Percentiles rank a stretch among this genome's conserved stretches.
Evolutionary conservation across 30 jellyfish, hydroid and myxozoan species (phyloP).

Genomic region (Catostylus mosaicus): DNA sequence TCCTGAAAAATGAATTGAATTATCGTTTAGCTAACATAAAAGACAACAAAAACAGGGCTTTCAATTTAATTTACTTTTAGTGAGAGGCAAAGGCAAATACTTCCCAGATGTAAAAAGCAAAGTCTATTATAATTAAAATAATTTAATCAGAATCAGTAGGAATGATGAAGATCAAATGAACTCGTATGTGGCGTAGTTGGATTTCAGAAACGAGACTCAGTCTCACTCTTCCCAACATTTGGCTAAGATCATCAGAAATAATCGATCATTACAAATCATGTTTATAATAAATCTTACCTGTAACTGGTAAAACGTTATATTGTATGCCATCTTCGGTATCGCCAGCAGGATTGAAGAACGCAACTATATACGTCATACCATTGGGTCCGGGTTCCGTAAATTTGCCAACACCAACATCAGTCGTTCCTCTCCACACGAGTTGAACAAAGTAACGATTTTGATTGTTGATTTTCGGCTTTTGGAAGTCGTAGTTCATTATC

Average conservation of each 20-base stretch:
- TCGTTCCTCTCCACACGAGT: conserved; percentile 94
- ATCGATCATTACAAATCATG: no score
- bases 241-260: no score
- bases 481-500: conserved; percentile 85
- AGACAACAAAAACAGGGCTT: not conserved
- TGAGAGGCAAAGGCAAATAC: no score
- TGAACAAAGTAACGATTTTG: conserved; percentile 90
- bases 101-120: no score
- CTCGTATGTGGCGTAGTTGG: no score
- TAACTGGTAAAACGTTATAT: conserved; percentile 88
- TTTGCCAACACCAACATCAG: conserved; percentile 97
- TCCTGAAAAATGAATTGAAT: not conserved
- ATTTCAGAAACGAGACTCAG: no score
- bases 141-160: no score
- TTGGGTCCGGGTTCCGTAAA: conserved; percentile 62
- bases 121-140: no score
- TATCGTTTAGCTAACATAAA: not conserved
- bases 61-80: no score
- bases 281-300: conserved; percentile 49
- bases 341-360: conserved; percentile 93
- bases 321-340: conserved; percentile 79
- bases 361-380: conserved; percentile 90
- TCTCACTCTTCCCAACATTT: no score
- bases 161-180: no score
- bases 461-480: conserved; percentile 78